A percentile compares a stretch with the other conserved stretches of the same genome.
These are phyloP conservation scores for Achatina immaculata DNA, from an alignment of 1,140 invertebrate genomes.

Conservation along the genomic window DNA sequence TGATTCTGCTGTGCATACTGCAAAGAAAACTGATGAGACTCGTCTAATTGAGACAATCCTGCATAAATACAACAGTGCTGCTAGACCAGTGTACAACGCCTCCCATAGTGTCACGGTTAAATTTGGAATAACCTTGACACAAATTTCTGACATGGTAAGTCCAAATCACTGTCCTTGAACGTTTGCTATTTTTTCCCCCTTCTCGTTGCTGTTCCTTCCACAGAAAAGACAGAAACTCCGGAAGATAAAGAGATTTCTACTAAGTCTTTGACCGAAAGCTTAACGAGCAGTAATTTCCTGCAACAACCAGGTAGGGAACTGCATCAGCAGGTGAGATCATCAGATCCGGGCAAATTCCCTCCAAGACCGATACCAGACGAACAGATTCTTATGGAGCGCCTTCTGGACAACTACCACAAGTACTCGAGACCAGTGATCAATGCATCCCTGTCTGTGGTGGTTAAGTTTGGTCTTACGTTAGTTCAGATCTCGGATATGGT, in stretches of 20 bases:
- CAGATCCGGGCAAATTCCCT: neutral
- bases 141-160: conserved; percentile 99
- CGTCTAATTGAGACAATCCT: conserved; percentile 54
- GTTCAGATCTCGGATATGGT: conserved; percentile 75
- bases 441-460: conserved; percentile 64
- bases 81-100: conserved; percentile 97
- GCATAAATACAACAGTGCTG: conserved; percentile 91
- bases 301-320: neutral
- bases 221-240: neutral
- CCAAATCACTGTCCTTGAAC: no score
- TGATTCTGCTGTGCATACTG: neutral
- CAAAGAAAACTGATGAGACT: conserved; percentile 56
- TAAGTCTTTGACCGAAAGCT: neutral
- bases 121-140: conserved; percentile 97
- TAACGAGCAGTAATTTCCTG: neutral
- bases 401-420: conserved; percentile 86
- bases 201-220: neutral
- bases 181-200: neutral
- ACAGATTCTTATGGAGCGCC: conserved; percentile 55
- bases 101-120: conserved; percentile 95
- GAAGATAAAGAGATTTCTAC: neutral
- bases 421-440: conserved; percentile 79
- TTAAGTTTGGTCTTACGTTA: conserved; percentile 69
- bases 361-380: conserved; percentile 54
- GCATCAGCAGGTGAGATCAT: neutral